phyloP scores from a whole-genome alignment of 2,797 vertebrate species.

The Margarornis squamiger region DNA sequence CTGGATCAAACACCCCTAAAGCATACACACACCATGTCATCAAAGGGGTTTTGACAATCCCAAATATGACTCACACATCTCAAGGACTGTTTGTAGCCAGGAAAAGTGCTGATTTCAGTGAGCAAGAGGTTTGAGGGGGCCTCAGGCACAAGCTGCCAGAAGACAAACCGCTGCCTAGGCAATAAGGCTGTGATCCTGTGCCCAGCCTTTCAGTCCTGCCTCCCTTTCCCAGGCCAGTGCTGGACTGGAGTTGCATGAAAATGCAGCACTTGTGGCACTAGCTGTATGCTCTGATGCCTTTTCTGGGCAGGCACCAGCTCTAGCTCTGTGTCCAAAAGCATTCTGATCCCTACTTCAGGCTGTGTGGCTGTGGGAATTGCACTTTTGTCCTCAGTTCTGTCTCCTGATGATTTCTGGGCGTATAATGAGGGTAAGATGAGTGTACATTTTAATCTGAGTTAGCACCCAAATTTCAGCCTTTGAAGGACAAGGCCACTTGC shows the following conservation, averaged over 20 bases:
- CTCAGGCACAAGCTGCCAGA: neutral
- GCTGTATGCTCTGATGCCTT: neutral
- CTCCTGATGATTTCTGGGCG: neutral
- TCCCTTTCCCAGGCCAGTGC: slow-evolving; percentile 14
- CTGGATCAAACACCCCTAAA: neutral
- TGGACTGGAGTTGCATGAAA: neutral
- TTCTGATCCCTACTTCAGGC: neutral
- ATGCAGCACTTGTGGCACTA: neutral
- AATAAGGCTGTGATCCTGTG: slow-evolving; percentile 19
- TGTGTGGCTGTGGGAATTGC: neutral
- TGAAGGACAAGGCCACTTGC: neutral
- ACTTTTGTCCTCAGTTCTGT: neutral
- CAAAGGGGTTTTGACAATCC: neutral
- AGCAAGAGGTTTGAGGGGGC: neutral
- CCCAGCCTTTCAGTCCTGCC: slow-evolving; percentile 9
- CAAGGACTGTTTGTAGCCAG: neutral
- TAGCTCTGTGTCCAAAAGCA: neutral
- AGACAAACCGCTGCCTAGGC: neutral
- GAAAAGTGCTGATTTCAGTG: neutral
- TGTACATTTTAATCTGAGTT: neutral
- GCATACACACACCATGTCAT: neutral
- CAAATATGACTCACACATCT: neutral
- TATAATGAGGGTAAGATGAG: neutral
- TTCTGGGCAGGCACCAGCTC: neutral
- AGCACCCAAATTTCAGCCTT: neutral